These are phyloP conservation scores for Mythimna lalbum DNA, from an alignment of 2,888 invertebrate genomes.

Conservation along the genomic window DNA sequence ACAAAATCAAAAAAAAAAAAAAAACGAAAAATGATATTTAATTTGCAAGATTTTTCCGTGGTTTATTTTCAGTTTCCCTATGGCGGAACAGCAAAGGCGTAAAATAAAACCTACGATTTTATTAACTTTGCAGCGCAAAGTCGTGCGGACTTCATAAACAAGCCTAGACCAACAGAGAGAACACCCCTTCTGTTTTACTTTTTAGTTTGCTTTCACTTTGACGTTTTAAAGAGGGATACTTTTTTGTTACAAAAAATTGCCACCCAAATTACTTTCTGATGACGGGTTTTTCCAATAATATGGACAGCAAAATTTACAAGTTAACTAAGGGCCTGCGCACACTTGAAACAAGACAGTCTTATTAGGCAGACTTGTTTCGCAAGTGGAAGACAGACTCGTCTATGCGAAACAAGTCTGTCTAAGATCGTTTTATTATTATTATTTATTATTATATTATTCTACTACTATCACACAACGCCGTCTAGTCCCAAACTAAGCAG, in stretches of 20 bases:
- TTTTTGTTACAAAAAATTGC: conserved; percentile 17
- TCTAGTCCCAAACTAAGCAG: too few species aligned
- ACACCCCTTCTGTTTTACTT: conserved; percentile 2
- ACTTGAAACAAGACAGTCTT: too few species aligned
- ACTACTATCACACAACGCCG: too few species aligned
- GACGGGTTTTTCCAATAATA: conserved; percentile 7
- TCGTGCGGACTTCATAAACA: conserved; percentile 6
- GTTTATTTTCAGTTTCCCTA: background rate
- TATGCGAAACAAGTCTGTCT: too few species aligned
- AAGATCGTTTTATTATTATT: too few species aligned
- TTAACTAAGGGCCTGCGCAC: too few species aligned
- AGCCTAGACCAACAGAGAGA: background rate
- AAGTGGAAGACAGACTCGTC: too few species aligned
- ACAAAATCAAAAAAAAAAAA: too few species aligned
- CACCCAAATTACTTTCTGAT: background rate
- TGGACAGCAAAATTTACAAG: background rate
- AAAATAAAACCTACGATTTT: conserved; percentile 9
- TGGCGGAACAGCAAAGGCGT: background rate
- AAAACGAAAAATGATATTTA: too few species aligned
- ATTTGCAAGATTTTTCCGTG: background rate
- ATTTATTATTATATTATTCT: too few species aligned
- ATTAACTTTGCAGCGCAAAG: conserved; percentile 11
- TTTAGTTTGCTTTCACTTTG: conserved; percentile 22
- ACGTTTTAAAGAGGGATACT: conserved; percentile 5
- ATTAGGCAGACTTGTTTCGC: too few species aligned